Evolutionary conservation across 2,797 vertebrate species (phyloP), one percentile per base, ranked within the genome.

Genomic region (Helicolenus hilgendorfi): DNA sequence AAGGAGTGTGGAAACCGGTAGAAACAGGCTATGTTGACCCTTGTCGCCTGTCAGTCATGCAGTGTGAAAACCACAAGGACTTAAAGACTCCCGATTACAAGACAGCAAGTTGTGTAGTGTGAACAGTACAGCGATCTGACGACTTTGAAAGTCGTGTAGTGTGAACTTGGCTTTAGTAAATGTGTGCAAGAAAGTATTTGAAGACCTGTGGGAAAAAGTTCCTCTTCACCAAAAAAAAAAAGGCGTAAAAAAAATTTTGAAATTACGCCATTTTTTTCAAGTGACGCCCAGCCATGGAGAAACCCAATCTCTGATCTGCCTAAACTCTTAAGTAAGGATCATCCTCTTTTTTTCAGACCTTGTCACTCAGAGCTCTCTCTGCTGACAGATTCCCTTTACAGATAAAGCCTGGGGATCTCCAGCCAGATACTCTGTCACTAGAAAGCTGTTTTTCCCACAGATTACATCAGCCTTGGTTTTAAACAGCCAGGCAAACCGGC

Each of bases 331-430:
- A 92, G 91, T 71, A 74, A 83, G 72, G 89, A 90, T 94, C 88
- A 92, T 90, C 81, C 85, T 78, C 31, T 64, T 60, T 88, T 81
- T 89, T 92, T 89, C 68, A 89, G 81, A 87, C 65, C 74, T 79
- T 81, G 84, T 90, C 93, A 88, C 76, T 92, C 79, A 85, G 68
- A 94, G 88, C 85, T 72, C 76, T 83, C 77, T 86, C 81, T 72
- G 82, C 81, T 88, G 92, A 91, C 86, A 94, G 93, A 95, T 94
- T 92, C 74, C 76, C 85, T 88, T 93, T 82, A 76, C 85, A 92
- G 94, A 94, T 95, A 92, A 94, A 90, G 87, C 90, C 81, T 69
- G 72, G 76, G 87, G 92, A 95, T 94, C 91, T 92, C 72, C 84
- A 84, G 77, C 86, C 83, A 89, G 77, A 94, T 89, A 90, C 87